Evolutionary conservation across 2,113 vertebrate species (phyloP).

Genomic region (Petromus typicus): DNA sequence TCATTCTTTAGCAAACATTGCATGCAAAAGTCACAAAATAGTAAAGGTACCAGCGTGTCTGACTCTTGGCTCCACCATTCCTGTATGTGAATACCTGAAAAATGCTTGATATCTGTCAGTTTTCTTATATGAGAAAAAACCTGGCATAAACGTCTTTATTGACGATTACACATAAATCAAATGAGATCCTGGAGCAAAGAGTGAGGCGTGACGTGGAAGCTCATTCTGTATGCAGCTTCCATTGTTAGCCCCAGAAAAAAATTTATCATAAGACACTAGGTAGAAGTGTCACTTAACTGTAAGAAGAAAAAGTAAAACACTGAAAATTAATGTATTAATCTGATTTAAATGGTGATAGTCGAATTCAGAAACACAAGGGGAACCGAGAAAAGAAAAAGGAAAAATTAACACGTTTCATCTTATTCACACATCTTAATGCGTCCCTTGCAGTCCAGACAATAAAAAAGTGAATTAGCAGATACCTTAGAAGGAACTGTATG

Average conservation of each 20-base stretch:
- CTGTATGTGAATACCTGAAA: neutral
- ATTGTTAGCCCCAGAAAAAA: neutral
- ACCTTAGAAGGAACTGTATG: neutral
- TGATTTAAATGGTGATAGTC: neutral
- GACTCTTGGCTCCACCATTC: neutral
- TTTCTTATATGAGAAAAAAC: neutral
- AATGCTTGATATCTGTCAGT: slow-evolving; percentile 40
- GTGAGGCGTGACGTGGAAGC: neutral
- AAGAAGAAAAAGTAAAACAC: slow-evolving; percentile 13
- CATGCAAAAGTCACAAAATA: slow-evolving; percentile 27
- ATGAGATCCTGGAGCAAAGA: neutral
- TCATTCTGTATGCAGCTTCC: neutral
- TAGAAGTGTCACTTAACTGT: neutral
- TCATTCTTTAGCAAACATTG: neutral
- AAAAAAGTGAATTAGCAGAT: neutral
- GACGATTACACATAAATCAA: neutral
- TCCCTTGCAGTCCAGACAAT: neutral
- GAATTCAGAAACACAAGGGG: neutral
- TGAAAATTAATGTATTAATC: neutral
- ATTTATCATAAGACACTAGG: neutral
- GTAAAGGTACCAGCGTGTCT: neutral
- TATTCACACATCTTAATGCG: neutral
- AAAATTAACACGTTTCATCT: neutral
- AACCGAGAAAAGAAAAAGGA: slow-evolving; percentile 44
- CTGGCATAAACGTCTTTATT: neutral